Conservation (phyloP, 2,888 invertebrate species). For the Andrena haemorrhoa region DNA sequence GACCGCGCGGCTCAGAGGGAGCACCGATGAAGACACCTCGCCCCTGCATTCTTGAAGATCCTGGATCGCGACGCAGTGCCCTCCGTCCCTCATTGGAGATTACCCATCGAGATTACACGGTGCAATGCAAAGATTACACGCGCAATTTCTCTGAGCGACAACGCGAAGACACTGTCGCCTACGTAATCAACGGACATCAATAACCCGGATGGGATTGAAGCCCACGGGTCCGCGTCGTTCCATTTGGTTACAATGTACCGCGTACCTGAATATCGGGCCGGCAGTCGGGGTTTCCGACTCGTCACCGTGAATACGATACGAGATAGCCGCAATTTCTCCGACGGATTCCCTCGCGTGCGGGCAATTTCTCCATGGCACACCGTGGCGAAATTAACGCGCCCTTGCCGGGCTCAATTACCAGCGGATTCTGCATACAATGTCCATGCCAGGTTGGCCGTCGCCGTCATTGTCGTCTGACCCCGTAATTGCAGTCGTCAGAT, state of each 20-base stretch:
- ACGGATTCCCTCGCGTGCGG: conserved; percentile 6
- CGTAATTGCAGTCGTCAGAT: conserved; percentile 31
- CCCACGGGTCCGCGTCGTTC: conserved; percentile 42
- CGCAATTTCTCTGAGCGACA: conserved; percentile 22
- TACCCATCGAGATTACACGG: conserved; percentile 25
- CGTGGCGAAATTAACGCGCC: conserved; percentile 64
- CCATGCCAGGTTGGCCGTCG: conserved; percentile 43
- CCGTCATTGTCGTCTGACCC: conserved; percentile 28
- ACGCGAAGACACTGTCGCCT: conserved; percentile 35
- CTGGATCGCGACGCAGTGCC: neutral
- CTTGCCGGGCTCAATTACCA: conserved; percentile 71
- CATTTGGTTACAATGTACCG: conserved; percentile 57
- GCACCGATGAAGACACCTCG: neutral
- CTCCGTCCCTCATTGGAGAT: neutral
- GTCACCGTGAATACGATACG: conserved; percentile 22
- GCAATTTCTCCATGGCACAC: conserved; percentile 34
- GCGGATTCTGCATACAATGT: conserved; percentile 76
- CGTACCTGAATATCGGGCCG: conserved; percentile 35
- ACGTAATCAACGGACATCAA: conserved; percentile 48
- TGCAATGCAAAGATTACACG: conserved; percentile 20
- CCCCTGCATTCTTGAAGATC: neutral
- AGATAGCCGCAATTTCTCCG: conserved; percentile 15
- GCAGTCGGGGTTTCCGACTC: conserved; percentile 18
- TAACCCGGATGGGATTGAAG: conserved; percentile 44
- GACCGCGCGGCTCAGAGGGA: conserved; percentile 1